Evolutionary conservation across 2,113 vertebrate species (phyloP), one percentile per base, ranked within the genome.

Genomic region (Datnioides undecimradiatus): DNA sequence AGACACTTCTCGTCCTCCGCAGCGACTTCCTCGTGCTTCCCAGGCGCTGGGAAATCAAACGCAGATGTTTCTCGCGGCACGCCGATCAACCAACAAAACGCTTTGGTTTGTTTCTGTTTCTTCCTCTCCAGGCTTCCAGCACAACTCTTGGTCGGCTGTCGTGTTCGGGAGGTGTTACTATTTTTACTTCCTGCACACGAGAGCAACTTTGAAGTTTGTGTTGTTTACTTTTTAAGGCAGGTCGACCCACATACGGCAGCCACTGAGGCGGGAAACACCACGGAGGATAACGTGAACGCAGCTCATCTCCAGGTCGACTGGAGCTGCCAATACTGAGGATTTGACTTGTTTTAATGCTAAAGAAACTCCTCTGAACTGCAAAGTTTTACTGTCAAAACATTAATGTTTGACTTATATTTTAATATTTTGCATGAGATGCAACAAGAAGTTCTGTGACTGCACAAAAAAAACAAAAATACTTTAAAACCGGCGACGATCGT

Each of bases 11-110:
- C 57, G 51, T 75, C 64, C 70, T 71, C 29, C 31, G 17, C 67
- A 68, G 60, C 52, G 1, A 1, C 45, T 69, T 76, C 64, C 59
- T 63, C 71, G 73, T 43, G 6, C 73, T 59, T 40, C 70, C 51
- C 16, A 2, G 2, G 11, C 3, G 19, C 54, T 48, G 2, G 2
- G 23, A 59, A 74, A 65, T 70, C 63, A 36, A 58, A 55, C n/a
- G 13, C 77, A 55, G 63, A 64, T 52, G 63, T 86, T 69, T 69
- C 52, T 65, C 23, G 3, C 23, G 29, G 43, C 68, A 34, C 58
- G 23, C 41, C 41, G 64, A 78, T 73, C 73, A 74, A 49, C 41
- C 48, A 34, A n/a, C 64, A 52, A 75, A 54, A 27, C 21, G 5
- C 4, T 25, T 4, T 25, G 33, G 58, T 51, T 6, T 16, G 27